A percentile compares a stretch with the other conserved stretches of the same genome.
These are phyloP conservation scores for Drosophila nannoptera DNA, from an alignment of 1,140 invertebrate species.

Conservation along the genomic window DNA sequence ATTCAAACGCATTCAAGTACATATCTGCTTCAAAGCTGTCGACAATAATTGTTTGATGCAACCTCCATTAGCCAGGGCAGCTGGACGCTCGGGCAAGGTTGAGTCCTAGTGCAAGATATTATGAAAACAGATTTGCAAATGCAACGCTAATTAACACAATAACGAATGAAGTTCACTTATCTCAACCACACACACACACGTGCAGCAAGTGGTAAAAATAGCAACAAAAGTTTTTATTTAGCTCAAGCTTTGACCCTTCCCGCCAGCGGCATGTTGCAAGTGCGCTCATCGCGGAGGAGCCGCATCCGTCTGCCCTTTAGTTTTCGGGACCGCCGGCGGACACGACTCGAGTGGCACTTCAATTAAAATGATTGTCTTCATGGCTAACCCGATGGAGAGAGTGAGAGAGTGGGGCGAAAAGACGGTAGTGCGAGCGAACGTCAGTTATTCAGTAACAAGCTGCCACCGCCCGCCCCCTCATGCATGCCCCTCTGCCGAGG, in stretches of 20 bases:
- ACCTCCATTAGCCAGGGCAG: too few species aligned
- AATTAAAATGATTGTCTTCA: conserved; percentile 77
- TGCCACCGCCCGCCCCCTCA: conserved; percentile 8
- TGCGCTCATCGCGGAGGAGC: conserved; percentile 17
- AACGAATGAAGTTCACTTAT: not conserved
- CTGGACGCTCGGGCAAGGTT: too few species aligned
- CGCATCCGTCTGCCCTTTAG: conserved; percentile 32
- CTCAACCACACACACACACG: not conserved
- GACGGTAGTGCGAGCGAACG: not conserved
- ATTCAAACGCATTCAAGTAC: too few species aligned
- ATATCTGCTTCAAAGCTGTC: too few species aligned
- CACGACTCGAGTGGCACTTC: conserved; percentile 61
- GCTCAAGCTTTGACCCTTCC: conserved; percentile 33
- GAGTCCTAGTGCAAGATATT: not conserved
- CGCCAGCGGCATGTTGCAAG: conserved; percentile 1
- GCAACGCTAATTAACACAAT: not conserved
- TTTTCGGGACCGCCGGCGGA: conserved; percentile 26
- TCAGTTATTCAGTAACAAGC: conserved; percentile 5
- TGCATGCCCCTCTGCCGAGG: conserved; percentile 24
- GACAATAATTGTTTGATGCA: too few species aligned
- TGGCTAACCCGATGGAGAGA: conserved; percentile 26
- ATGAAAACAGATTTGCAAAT: not conserved
- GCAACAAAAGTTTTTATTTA: conserved; percentile 52
- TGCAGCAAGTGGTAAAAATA: conserved; percentile 49
- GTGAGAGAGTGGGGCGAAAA: not conserved